Conservation (phyloP, 2,113 vertebrate genomes). For the Corvus moneduloides region DNA sequence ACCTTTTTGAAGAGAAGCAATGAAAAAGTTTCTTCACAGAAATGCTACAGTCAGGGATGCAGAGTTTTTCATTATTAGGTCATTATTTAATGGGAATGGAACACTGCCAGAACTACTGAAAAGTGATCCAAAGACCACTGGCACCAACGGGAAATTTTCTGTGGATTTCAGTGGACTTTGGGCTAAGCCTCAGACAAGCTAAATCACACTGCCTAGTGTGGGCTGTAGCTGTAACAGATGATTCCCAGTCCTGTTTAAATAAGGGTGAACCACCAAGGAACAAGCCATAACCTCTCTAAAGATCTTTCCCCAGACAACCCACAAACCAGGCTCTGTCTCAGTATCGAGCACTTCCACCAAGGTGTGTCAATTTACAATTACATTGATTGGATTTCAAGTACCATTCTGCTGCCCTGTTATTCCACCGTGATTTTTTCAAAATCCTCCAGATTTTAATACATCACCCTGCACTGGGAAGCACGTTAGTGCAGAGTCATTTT, state of each 20-base stretch:
- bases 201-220: neutral
- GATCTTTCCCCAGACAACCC: neutral
- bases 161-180: neutral
- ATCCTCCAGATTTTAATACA: slow-evolving; percentile 4
- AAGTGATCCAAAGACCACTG: neutral
- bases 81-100: neutral
- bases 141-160: neutral
- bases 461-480: neutral
- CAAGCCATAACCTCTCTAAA: neutral
- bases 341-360: neutral
- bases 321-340: neutral
- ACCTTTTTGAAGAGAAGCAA: neutral
- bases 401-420: neutral
- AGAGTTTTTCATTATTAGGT: neutral
- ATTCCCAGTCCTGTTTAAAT: neutral
- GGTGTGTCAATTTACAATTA: neutral
- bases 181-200: neutral
- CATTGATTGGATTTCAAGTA: neutral
- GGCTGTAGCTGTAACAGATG: neutral
- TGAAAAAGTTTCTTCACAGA: neutral
- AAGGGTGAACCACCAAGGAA: neutral
- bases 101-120: neutral
- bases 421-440: neutral
- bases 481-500: neutral
- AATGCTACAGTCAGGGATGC: neutral